Evolutionary conservation across 2,888 invertebrate species (phyloP), one percentile per base, ranked within the genome.

Genomic region (Tetropium fuscum): DNA sequence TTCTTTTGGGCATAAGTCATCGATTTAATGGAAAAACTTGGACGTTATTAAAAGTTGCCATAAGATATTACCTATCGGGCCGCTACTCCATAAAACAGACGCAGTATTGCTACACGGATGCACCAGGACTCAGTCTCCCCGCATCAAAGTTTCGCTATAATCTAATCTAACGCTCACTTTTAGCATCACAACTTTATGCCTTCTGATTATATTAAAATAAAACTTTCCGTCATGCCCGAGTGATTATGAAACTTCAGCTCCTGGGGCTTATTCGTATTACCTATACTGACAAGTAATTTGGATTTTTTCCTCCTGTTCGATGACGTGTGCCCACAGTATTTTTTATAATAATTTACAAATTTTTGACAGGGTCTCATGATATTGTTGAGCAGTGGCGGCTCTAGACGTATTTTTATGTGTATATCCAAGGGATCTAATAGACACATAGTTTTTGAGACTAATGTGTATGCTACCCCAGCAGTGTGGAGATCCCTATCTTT

Each of bases 11-110:
- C 66, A 69, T 67, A 76, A 75, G 73, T 75, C 74, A 75, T 75
- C 70, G 71, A 65, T 71, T 78, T 78, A 78, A 78, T 78, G 78
- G 77, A 77, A 77, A 78, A 78, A 78, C 76, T 78, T 78, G 71
- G 72, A 73, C 74, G 73, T 77, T 78, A 77, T 77, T 77, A 78
- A 75, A 78, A 78, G 71, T 76, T 75, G 71, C 60, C 67, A 61
- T 61, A 71, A 74, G 75, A 74, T 74, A 73, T 74, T 74, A 74
- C 70, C 73, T 73, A 74, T 74, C 69, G 69, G n/a, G 65, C 66
- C 61, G 71, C 68, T 70, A 69, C 70, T 71, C 69, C 64, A 74
- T 75, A 75, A 76, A 76, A 64, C 68, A 73, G 72, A 73, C 72
- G 73, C 74, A 73, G 70, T 74, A 76, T 74, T 71, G 71, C 70